A percentile compares a stretch with the other conserved stretches of the same genome.
phyloP scores from a whole-genome alignment of 1,140 invertebrate genomes.

The Melanaphis sacchari region DNA sequence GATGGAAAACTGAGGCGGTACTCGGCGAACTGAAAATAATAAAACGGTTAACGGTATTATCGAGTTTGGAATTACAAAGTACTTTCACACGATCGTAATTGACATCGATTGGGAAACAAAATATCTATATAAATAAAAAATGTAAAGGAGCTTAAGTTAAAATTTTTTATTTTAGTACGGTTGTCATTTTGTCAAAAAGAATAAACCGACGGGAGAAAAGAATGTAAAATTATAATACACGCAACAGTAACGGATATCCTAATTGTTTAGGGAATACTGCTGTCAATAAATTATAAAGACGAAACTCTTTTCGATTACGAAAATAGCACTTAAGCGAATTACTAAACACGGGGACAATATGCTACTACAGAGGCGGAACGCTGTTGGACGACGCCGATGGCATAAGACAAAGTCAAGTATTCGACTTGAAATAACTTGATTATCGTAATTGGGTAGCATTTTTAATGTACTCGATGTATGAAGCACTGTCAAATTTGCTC shows the following conservation, averaged over 20 bases:
- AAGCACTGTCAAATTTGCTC: slow-evolving; percentile 20
- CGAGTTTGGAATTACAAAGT: background rate
- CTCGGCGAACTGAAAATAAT: slow-evolving; percentile 78
- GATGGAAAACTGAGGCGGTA: slow-evolving; percentile 93
- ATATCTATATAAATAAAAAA: background rate
- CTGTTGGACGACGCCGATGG: background rate
- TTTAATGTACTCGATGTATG: slow-evolving; percentile 14
- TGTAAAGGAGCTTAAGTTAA: background rate
- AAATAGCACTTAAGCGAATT: slow-evolving; percentile 54
- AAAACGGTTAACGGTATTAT: background rate
- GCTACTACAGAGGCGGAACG: background rate
- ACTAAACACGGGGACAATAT: background rate
- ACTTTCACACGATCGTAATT: background rate
- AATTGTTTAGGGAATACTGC: slow-evolving; percentile 50
- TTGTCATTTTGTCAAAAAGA: slow-evolving; percentile 18
- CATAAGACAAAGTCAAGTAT: slow-evolving; percentile 32
- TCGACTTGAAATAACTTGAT: slow-evolving; percentile 37
- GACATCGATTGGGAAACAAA: background rate
- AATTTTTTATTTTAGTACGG: background rate
- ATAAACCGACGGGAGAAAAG: background rate
- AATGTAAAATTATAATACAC: background rate
- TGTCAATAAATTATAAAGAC: slow-evolving; percentile 43
- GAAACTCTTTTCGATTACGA: slow-evolving; percentile 42
- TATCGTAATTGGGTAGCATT: slow-evolving; percentile 15
- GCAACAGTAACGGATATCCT: slow-evolving; percentile 3